These are phyloP conservation scores for Sminthurinus aureus DNA, from an alignment of 2,888 invertebrate genomes.

Conservation along the genomic window DNA sequence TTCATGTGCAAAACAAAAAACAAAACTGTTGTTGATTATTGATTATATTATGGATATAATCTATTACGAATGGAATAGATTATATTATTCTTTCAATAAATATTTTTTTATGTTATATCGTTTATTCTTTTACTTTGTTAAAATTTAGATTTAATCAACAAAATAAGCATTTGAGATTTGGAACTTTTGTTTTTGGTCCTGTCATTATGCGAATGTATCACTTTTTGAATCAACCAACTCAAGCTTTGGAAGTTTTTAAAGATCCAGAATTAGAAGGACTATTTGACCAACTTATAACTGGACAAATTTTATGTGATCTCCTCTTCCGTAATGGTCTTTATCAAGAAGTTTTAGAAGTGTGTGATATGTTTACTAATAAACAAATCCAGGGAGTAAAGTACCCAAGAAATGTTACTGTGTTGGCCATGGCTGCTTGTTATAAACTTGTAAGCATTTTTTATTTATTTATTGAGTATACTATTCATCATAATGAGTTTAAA, in stretches of 20 bases:
- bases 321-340: slow-evolving; percentile 74
- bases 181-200: slow-evolving; percentile 83
- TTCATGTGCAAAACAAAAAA: background rate
- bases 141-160: slow-evolving; percentile 73
- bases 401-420: slow-evolving; percentile 74
- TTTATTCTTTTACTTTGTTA: too few species aligned
- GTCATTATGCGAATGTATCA: slow-evolving; percentile 82
- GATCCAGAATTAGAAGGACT: slow-evolving; percentile 71
- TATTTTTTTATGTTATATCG: too few species aligned
- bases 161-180: slow-evolving; percentile 76
- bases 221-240: slow-evolving; percentile 72
- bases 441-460: slow-evolving; percentile 70
- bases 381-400: slow-evolving; percentile 72
- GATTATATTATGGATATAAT: background rate
- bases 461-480: background rate
- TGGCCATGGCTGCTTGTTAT: slow-evolving; percentile 76
- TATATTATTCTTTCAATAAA: too few species aligned
- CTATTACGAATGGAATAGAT: too few species aligned
- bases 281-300: slow-evolving; percentile 76
- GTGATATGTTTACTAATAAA: slow-evolving; percentile 70
- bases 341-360: slow-evolving; percentile 72
- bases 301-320: slow-evolving; percentile 75
- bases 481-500: too few species aligned
- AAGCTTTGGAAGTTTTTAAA: slow-evolving; percentile 73
- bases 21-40: background rate